Base-by-base conservation (phyloP, 2,888 invertebrate genomes). In the Polymixis lichenea region DNA sequence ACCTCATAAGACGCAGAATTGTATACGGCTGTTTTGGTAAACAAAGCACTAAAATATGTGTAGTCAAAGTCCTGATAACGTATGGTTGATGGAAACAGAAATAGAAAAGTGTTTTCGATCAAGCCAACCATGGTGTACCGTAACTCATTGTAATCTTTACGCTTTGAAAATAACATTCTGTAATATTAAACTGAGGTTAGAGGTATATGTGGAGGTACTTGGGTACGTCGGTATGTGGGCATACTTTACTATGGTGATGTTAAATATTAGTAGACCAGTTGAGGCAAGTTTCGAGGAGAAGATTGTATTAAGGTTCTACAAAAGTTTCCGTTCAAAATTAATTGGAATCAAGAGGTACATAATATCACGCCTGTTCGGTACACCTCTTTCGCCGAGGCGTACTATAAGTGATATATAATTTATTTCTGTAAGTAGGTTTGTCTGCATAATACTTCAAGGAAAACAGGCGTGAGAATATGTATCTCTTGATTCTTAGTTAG, bases 41-140 rank as follows among this genome's bases (percentile, higher is more conserved):
- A 86, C 84, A 87, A 82, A 86, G 64, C 71, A 80, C 78, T 87
- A 80, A 84, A 87, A 86, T 82, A 62, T 38, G n/a, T 84, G 78
- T 84, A 84, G 77, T 78, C 84, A 78, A 78, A 67, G 61, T 38
- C 56, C 43, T 69, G 83, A 87, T 86, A 85, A 86, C 77, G 72
- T 51, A 71, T 68, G 73, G 74, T 78, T 80, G 77, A 86, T 86
- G 82, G 75, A 86, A 81, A 81, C 86, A 75, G 71, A 75, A 78
- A 83, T 78, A 77, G 82, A 74, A 78, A 84, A 80, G 69, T 80
- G 84, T 82, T 82, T 84, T 85, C 69, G 71, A 68, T 75, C 55
- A 66, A 78, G 73, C 56, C 61, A 53, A 65, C 72, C 28, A 72
- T 64, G 60, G 25, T 38, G 78, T 38, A 72, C 68, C 85, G 67